Evolutionary conservation across 1,140 invertebrate species (phyloP).

Genomic region (Conopomorpha cramerella): DNA sequence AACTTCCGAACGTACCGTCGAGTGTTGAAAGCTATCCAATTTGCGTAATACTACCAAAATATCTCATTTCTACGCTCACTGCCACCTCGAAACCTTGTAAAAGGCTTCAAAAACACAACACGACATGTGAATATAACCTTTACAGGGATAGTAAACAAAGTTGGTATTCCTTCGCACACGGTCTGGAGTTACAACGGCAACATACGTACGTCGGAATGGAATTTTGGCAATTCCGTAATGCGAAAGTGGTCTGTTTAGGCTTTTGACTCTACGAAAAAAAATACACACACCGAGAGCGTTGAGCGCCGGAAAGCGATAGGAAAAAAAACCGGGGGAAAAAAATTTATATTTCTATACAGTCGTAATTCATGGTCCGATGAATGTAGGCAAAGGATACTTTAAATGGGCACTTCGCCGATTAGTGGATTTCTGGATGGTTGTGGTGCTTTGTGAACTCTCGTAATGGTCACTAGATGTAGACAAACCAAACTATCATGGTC

Average conservation of each 20-base stretch:
- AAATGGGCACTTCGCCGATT: constrained; percentile 55
- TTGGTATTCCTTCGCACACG: neutral
- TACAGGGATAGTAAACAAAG: neutral
- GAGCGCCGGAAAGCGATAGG: constrained; percentile 56
- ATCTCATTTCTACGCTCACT: constrained; percentile 60
- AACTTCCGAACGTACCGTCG: constrained; percentile 57
- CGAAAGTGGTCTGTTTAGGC: constrained; percentile 59
- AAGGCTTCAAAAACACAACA: too few relatives aligned
- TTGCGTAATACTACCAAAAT: constrained; percentile 61
- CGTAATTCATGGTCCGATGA: constrained; percentile 55
- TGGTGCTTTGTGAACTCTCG: too few relatives aligned
- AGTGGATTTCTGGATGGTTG: too few relatives aligned
- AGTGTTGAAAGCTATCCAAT: constrained; percentile 62
- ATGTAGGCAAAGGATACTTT: constrained; percentile 50
- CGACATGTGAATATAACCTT: too few relatives aligned
- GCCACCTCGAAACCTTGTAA: constrained; percentile 11
- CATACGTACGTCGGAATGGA: too few relatives aligned
- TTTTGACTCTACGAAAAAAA: constrained; percentile 60
- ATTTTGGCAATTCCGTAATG: constrained; percentile 61
- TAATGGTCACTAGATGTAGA: too few relatives aligned
- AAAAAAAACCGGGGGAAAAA: constrained; percentile 53
- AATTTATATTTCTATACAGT: constrained; percentile 59
- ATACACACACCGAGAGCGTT: too few relatives aligned
- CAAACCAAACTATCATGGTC: too few relatives aligned
- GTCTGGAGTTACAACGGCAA: too few relatives aligned